phyloP scores from a whole-genome alignment of 1,140 invertebrate genomes.

The Brachionus calyciflorus region DNA sequence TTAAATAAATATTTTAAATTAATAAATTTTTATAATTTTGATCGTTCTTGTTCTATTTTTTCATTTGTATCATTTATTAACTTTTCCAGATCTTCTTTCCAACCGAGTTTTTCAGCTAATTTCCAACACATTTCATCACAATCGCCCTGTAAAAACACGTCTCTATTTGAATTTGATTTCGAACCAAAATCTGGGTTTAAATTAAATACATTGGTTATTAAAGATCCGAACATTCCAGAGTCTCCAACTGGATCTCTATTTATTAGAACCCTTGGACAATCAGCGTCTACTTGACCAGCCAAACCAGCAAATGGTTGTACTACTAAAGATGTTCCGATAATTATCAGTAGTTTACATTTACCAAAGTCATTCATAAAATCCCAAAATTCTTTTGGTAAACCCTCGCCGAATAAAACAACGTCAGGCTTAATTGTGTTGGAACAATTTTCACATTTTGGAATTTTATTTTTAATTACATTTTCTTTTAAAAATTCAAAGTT shows the following conservation, averaged over 20 bases:
- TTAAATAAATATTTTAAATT: background rate
- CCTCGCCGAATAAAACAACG: conserved; percentile 62
- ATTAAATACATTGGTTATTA: conserved; percentile 11
- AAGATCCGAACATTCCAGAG: conserved; percentile 2
- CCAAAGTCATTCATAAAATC: conserved; percentile 58
- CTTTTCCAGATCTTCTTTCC: conserved; percentile 61
- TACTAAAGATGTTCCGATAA: conserved; percentile 61
- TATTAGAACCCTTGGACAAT: conserved; percentile 57
- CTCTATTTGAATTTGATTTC: conserved; percentile 60
- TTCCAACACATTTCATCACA: conserved; percentile 79
- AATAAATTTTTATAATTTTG: conserved; percentile 23
- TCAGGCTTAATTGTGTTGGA: conserved; percentile 60
- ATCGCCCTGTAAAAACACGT: conserved; percentile 80
- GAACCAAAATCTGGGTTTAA: conserved; percentile 35
- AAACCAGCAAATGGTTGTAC: conserved; percentile 62
- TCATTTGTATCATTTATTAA: background rate
- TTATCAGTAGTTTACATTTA: conserved; percentile 57
- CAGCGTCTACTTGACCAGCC: conserved; percentile 54
- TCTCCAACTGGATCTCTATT: conserved; percentile 57
- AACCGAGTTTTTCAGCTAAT: conserved; percentile 77
- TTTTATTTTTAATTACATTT: conserved; percentile 34
- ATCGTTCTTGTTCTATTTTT: background rate
- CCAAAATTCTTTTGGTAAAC: conserved; percentile 58
- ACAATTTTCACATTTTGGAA: conserved; percentile 47
- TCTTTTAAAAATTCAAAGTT: conserved; percentile 24